Evolutionary conservation across 1,140 invertebrate genomes (phyloP), one percentile per base, ranked within the genome.

Genomic region (Drosophila ficusphila): DNA sequence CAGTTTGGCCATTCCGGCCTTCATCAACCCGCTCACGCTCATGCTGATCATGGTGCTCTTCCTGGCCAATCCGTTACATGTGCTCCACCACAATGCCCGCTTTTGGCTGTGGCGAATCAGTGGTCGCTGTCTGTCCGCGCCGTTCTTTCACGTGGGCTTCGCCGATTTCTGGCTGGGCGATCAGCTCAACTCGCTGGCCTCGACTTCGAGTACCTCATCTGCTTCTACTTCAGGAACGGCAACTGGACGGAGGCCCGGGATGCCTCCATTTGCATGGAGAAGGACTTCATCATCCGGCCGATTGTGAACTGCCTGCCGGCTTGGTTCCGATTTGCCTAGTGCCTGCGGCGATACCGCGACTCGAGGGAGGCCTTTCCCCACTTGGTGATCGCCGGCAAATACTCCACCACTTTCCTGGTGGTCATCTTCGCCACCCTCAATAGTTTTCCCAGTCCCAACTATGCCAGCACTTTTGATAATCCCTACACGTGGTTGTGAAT

Each of bases 121-220:
- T 71, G 95, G 95, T 68, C 94, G 97, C 52, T 96, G 98, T 27
- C 70, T 99, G 36, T 94, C 96, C 12, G 97, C 98, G 0, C 99
- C 99, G 33, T 99, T 99, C 88, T 96, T 97, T 69, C 97, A 97
- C 85, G 99, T 99, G 4, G 95, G 96, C 39, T 99, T 99, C 92
- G 98, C 99, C 23, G 99, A 99, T 93, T 99, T 99, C 94, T 99
- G 99, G 99, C 94, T 99, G 76, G 99, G 98, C 25, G 99, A 99
- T 93, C 99, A 99, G 91, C 93, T 99, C 71, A 99, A 99, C 90
- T 99, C 97, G 67, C 93, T 99, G 38, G 95, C 95, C 92, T 98
- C 1, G 99, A 99, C 92, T 96, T 99, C 77, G 97, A 99, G 76
- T 99, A 97, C 92, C 94, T 99, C 52, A 92, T 97, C 3, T 96